A percentile compares a stretch with the other conserved stretches of the same genome.
Conservation (phyloP, 2,113 vertebrate species). For the Cariama cristata region DNA sequence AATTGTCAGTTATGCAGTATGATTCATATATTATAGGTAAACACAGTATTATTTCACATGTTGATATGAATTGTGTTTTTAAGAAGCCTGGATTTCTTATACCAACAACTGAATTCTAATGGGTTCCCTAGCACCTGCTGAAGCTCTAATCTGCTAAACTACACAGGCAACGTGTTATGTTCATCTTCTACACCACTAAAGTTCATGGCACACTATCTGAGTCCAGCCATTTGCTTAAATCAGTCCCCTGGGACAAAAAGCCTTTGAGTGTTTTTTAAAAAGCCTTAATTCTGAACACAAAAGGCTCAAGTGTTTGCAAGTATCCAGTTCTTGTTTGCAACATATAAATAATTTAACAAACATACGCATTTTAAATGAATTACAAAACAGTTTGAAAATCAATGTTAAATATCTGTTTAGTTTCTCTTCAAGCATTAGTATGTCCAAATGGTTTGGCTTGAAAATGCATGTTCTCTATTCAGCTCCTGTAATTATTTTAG, state of each 20-base stretch:
- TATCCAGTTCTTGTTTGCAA: background rate
- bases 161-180: background rate
- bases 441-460: background rate
- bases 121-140: background rate
- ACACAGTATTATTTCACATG: background rate
- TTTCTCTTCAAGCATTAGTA: background rate
- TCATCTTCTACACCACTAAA: background rate
- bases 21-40: background rate
- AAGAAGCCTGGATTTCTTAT: background rate
- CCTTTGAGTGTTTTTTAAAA: background rate
- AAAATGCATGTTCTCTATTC: background rate
- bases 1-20: background rate
- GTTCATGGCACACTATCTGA: background rate
- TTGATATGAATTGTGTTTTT: rapidly evolving
- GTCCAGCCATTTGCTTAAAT: background rate
- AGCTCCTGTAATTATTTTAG: background rate
- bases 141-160: background rate
- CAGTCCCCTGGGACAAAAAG: background rate
- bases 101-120: background rate
- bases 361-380: background rate
- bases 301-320: background rate
- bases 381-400: background rate
- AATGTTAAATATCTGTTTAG: background rate
- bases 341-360: background rate
- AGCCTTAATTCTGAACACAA: background rate